phyloP scores from a whole-genome alignment of 2,797 vertebrate species.

The Dallia pectoralis region DNA sequence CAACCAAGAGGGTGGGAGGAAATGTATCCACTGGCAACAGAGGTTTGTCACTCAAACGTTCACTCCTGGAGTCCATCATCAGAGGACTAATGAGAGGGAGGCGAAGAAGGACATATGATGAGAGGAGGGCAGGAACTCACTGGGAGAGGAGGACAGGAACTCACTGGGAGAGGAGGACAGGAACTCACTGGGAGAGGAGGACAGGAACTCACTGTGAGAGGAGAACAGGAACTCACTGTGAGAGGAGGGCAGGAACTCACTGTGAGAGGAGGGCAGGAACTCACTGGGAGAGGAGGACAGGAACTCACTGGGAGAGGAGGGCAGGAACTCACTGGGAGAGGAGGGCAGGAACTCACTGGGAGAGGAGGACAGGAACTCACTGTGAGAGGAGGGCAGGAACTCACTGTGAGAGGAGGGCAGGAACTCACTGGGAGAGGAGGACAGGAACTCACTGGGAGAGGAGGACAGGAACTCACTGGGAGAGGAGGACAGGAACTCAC shows the following conservation, averaged over 20 bases:
- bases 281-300: not conserved
- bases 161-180: not conserved
- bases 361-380: not conserved
- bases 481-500: not conserved
- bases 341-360: not conserved
- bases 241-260: not conserved
- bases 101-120: not conserved
- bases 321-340: not conserved
- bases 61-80: slow-evolving; percentile 34
- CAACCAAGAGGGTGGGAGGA: slow-evolving; percentile 53
- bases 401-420: slow-evolving; percentile 2
- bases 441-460: not conserved
- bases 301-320: not conserved
- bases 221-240: not conserved
- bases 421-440: not conserved
- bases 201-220: not conserved
- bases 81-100: slow-evolving; percentile 30
- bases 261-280: not conserved
- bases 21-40: slow-evolving; percentile 43
- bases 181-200: not conserved
- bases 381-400: not conserved
- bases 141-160: not conserved
- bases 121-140: not conserved
- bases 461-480: not conserved
- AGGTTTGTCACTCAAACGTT: slow-evolving; percentile 53